These are phyloP conservation scores for Erebia ligea DNA, from an alignment of 2,888 invertebrate species.

Conservation along the genomic window DNA sequence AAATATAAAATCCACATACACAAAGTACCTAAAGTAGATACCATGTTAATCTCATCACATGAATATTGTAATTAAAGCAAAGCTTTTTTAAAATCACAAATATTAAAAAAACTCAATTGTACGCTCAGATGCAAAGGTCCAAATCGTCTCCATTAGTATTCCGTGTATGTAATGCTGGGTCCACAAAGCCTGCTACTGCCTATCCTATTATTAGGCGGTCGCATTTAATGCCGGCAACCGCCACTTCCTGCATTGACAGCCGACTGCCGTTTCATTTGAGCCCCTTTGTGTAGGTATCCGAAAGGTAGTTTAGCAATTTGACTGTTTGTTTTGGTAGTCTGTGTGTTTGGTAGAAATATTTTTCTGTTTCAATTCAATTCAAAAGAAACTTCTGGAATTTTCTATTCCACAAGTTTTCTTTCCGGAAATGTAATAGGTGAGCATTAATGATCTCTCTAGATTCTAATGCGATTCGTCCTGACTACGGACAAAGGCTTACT, in stretches of 20 bases:
- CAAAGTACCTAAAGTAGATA: too few relatives aligned
- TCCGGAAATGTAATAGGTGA: not conserved
- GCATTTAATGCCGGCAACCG: constrained; percentile 37
- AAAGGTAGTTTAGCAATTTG: constrained; percentile 13
- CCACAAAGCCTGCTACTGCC: constrained; percentile 44
- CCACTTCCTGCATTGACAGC: constrained; percentile 41
- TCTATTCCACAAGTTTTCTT: not conserved
- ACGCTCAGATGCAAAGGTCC: not conserved
- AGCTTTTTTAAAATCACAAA: too few relatives aligned
- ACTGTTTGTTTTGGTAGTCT: constrained; percentile 6
- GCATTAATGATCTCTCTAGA: too few relatives aligned
- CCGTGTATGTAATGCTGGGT: constrained; percentile 59
- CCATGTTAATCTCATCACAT: too few relatives aligned
- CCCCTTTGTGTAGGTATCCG: constrained; percentile 20
- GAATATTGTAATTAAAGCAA: too few relatives aligned
- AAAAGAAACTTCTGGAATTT: too few relatives aligned
- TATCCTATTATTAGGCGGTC: constrained; percentile 43
- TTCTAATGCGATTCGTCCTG: too few relatives aligned
- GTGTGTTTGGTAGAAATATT: too few relatives aligned
- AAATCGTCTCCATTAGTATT: constrained; percentile 62
- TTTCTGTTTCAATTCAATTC: not conserved
- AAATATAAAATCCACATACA: too few relatives aligned
- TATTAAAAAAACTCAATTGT: not conserved
- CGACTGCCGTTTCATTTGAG: constrained; percentile 40
- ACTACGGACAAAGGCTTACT: too few relatives aligned